These are phyloP conservation scores for Monopterus albus DNA, from an alignment of 2,113 vertebrate species.

Conservation along the genomic window DNA sequence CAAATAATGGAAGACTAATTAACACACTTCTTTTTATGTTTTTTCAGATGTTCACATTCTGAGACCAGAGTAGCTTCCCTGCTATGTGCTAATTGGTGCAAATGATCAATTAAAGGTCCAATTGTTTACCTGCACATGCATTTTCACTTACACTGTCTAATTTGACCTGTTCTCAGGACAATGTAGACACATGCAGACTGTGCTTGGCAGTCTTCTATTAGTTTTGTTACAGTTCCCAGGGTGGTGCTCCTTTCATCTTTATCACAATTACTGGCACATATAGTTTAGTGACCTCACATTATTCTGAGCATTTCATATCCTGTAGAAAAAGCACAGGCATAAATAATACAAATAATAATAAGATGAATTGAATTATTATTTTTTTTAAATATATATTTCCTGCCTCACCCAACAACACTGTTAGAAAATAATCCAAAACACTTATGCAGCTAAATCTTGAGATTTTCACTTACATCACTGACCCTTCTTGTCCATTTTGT, in stretches of 20 bases:
- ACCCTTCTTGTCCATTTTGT: conserved; percentile 32
- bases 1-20: too few species aligned
- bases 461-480: conserved; percentile 27
- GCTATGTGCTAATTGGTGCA: background rate
- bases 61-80: background rate
- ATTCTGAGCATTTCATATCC: too few species aligned
- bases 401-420: background rate
- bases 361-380: too few species aligned
- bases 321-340: too few species aligned
- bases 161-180: background rate
- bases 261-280: too few species aligned
- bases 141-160: background rate
- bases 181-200: background rate
- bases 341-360: too few species aligned
- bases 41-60: too few species aligned
- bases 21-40: too few species aligned
- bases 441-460: conserved; percentile 25
- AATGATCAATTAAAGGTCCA: background rate
- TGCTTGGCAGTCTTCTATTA: background rate
- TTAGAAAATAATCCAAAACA: conserved; percentile 13
- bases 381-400: too few species aligned
- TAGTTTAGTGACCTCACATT: background rate
- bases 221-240: background rate
- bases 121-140: background rate
- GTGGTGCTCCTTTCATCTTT: too few species aligned